A percentile compares a stretch with the other conserved stretches of the same genome.
phyloP scores from a whole-genome alignment of 2,113 vertebrate species.

The Odobenus rosmarus region DNA sequence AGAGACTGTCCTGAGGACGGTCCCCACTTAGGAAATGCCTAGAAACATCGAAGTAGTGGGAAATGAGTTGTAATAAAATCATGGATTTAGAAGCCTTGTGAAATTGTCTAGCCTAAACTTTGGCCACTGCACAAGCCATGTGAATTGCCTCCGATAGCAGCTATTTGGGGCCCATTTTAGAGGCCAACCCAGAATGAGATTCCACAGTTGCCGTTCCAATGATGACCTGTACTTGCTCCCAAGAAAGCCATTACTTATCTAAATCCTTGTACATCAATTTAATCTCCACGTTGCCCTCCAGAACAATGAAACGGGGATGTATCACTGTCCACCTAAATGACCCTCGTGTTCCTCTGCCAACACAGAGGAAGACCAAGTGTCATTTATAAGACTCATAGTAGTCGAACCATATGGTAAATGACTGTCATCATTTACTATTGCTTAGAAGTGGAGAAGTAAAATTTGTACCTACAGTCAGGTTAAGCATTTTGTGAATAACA shows the following conservation, averaged over 20 bases:
- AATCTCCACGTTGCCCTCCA: neutral
- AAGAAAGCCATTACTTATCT: neutral
- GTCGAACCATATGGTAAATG: neutral
- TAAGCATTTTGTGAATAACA: neutral
- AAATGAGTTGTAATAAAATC: neutral
- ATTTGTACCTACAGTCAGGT: neutral
- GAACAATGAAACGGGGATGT: neutral
- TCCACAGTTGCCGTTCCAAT: neutral
- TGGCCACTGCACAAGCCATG: neutral
- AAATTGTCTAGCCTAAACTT: neutral
- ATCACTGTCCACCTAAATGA: neutral
- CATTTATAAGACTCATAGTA: neutral
- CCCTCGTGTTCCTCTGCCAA: neutral
- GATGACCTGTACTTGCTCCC: neutral
- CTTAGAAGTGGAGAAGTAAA: neutral
- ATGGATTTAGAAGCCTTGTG: neutral
- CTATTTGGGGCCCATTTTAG: neutral
- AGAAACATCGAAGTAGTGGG: neutral
- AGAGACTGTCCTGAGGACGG: neutral
- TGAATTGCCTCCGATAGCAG: neutral
- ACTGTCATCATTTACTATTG: neutral
- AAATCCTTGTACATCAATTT: neutral
- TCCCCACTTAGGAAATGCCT: neutral
- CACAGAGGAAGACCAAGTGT: neutral
- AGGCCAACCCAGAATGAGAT: neutral